These are phyloP conservation scores for Merodon equestris DNA, from an alignment of 2,888 invertebrate genomes.

Conservation along the genomic window DNA sequence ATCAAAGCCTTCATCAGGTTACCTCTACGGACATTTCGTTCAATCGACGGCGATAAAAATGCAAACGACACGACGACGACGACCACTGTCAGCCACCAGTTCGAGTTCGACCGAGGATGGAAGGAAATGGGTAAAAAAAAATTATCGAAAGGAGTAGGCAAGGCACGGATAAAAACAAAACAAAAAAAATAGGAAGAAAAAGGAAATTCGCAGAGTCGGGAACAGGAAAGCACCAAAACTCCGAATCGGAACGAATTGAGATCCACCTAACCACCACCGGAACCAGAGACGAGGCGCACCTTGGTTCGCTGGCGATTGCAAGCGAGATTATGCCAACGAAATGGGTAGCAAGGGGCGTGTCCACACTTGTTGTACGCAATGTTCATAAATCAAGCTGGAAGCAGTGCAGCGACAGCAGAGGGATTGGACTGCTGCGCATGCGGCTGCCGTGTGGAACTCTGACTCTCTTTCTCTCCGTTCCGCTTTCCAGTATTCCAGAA, in stretches of 20 bases:
- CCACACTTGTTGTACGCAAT: constrained; percentile 56
- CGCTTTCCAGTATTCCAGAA: constrained; percentile 47
- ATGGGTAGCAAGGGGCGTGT: constrained; percentile 56
- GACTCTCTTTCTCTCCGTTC: constrained; percentile 39
- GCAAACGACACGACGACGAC: constrained; percentile 49
- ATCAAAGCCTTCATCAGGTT: constrained; percentile 65
- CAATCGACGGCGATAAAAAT: constrained; percentile 63
- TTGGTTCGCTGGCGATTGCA: constrained; percentile 49
- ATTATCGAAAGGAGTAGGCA: not conserved
- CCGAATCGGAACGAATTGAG: constrained; percentile 57
- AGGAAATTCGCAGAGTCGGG: no score
- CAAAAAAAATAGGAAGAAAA: constrained; percentile 14
- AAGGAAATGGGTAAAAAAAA: not conserved
- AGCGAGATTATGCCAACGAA: constrained; percentile 41
- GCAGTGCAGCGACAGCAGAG: constrained; percentile 10
- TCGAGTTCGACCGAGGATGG: no score
- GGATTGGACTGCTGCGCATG: constrained; percentile 26
- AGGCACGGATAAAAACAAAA: not conserved
- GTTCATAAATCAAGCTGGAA: constrained; percentile 43
- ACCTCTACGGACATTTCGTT: constrained; percentile 51
- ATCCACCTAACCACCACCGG: constrained; percentile 57
- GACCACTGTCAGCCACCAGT: constrained; percentile 52
- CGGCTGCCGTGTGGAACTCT: not conserved
- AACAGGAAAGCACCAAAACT: constrained; percentile 48
- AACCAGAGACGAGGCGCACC: constrained; percentile 64